Evolutionary conservation across 2,888 invertebrate genomes (phyloP).

Genomic region (Pterostichus madidus): DNA sequence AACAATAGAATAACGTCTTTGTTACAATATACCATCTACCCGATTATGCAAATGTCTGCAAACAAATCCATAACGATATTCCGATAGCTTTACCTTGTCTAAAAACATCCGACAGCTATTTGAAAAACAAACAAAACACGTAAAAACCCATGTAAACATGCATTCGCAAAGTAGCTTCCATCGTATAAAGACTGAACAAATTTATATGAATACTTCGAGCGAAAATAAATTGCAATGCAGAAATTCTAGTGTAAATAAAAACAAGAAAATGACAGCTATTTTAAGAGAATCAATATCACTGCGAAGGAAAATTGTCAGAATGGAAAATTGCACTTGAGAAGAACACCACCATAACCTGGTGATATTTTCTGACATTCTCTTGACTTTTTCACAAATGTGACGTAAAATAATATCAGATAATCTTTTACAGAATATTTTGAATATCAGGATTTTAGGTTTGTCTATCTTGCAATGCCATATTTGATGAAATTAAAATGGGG

Average conservation of each 20-base stretch:
- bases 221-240: constrained; percentile 47
- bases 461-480: no score
- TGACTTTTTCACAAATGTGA: constrained; percentile 47
- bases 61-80: constrained; percentile 35
- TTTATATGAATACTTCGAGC: constrained; percentile 30
- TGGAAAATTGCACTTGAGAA: constrained; percentile 35
- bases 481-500: no score
- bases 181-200: constrained; percentile 40
- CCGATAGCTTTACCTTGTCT: constrained; percentile 25
- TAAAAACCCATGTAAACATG: constrained; percentile 46
- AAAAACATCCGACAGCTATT: constrained; percentile 50
- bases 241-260: constrained; percentile 50
- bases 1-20: no score
- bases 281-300: constrained; percentile 49
- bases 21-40: not conserved
- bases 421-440: not conserved
- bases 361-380: constrained; percentile 56
- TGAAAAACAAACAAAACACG: constrained; percentile 46
- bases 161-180: not conserved
- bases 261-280: constrained; percentile 51
- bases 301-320: constrained; percentile 1
- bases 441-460: no score
- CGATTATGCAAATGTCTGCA: constrained; percentile 6
- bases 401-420: constrained; percentile 37
- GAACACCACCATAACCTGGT: constrained; percentile 13